Conservation (phyloP, 2,113 vertebrate species). For the Phrynosoma platyrhinos region DNA sequence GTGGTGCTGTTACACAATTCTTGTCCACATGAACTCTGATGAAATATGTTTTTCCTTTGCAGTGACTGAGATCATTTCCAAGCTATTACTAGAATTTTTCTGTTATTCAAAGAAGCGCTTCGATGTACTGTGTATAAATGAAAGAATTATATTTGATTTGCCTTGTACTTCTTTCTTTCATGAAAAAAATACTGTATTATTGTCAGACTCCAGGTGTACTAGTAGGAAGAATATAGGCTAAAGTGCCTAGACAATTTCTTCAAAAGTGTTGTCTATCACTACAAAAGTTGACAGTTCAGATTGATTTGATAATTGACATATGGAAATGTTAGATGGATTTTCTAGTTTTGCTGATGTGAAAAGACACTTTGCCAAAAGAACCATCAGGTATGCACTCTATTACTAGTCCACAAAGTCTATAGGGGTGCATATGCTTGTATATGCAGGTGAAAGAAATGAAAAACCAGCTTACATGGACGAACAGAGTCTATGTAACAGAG, state of each 20-base stretch:
- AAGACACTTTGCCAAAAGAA: background rate
- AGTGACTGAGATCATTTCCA: conserved; percentile 4
- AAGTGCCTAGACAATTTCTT: background rate
- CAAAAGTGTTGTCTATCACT: background rate
- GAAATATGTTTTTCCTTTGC: background rate
- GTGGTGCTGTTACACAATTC: conserved; percentile 45
- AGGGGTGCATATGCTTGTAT: background rate
- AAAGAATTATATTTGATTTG: background rate
- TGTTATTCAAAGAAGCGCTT: background rate
- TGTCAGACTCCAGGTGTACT: background rate
- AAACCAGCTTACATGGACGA: background rate
- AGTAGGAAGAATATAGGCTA: background rate
- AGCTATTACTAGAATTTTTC: background rate
- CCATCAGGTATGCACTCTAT: no score
- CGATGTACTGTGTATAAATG: conserved; percentile 5
- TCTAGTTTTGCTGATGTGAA: background rate
- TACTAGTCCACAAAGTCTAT: background rate
- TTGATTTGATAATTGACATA: background rate
- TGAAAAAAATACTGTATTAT: background rate
- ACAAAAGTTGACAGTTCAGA: background rate
- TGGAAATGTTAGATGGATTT: background rate
- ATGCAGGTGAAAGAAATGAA: background rate
- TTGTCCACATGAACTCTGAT: background rate
- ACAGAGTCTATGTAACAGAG: no score
- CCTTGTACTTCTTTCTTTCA: background rate